Evolutionary conservation across 2,797 vertebrate genomes (phyloP).

Genomic region (Synaphobranchus kaupii): DNA sequence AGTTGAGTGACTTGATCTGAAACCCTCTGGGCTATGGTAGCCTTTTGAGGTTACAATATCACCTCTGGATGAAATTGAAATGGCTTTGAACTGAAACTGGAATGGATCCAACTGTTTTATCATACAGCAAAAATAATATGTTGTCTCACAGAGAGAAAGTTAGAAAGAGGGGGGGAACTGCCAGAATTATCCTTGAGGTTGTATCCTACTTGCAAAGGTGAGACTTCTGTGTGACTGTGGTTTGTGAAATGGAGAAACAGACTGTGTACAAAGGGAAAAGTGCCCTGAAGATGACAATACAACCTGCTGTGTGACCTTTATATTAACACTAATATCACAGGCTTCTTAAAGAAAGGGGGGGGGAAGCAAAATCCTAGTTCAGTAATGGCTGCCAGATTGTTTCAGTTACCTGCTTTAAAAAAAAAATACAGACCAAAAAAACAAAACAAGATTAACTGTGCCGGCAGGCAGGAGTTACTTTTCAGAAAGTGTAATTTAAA

Average conservation of each 20-base stretch:
- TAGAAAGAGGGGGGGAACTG: slow-evolving; percentile 56
- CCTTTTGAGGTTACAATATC: slow-evolving; percentile 84
- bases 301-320: slow-evolving; percentile 65
- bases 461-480: too few relatives aligned
- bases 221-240: slow-evolving; percentile 55
- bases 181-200: slow-evolving; percentile 56
- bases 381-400: slow-evolving; percentile 51
- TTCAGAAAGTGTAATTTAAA: too few relatives aligned
- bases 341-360: slow-evolving; percentile 59
- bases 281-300: slow-evolving; percentile 52
- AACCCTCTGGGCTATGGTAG: slow-evolving; percentile 74
- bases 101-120: slow-evolving; percentile 68
- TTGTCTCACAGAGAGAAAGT: slow-evolving; percentile 29
- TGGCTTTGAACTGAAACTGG: slow-evolving; percentile 74
- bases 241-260: slow-evolving; percentile 59
- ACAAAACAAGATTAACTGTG: too few relatives aligned
- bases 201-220: slow-evolving; percentile 65
- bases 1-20: slow-evolving; percentile 73
- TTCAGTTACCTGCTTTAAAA: slow-evolving; percentile 60
- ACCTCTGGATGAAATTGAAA: slow-evolving; percentile 79
- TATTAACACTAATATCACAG: slow-evolving; percentile 57
- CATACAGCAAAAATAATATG: slow-evolving; percentile 52
- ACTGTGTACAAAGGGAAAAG: slow-evolving; percentile 49
- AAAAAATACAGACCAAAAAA: slow-evolving; percentile 19
- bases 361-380: slow-evolving; percentile 44